Conservation (phyloP, 1,140 invertebrate genomes). For the Zaprionus inermis region DNA sequence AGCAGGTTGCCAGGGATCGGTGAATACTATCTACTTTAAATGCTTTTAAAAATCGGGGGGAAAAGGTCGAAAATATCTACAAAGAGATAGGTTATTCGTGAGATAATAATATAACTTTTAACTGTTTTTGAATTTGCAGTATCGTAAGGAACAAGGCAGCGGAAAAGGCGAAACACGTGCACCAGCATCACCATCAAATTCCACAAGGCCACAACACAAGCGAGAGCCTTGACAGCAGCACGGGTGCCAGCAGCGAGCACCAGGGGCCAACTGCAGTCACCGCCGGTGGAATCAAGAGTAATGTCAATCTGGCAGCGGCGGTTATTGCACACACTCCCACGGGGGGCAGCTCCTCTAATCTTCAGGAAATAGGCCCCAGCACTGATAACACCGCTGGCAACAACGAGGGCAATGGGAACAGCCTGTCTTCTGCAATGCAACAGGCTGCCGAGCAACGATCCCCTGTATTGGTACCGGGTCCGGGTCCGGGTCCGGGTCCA, state of each 20-base stretch:
- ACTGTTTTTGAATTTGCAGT: slow-evolving; percentile 85
- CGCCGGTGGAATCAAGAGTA: slow-evolving; percentile 22
- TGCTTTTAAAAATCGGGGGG: too few relatives aligned
- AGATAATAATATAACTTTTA: background rate
- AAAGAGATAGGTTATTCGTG: too few relatives aligned
- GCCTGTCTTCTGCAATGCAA: slow-evolving; percentile 37
- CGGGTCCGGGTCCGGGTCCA: background rate
- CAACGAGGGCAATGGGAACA: slow-evolving; percentile 41
- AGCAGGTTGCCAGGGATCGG: too few relatives aligned
- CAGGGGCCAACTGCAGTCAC: slow-evolving; percentile 31
- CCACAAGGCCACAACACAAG: slow-evolving; percentile 75
- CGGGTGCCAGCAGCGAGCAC: slow-evolving; percentile 55
- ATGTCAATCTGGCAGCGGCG: slow-evolving; percentile 34
- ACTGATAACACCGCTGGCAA: background rate
- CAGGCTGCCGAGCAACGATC: slow-evolving; percentile 85
- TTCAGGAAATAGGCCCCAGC: slow-evolving; percentile 86
- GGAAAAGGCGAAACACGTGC: slow-evolving; percentile 96
- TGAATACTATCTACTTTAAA: too few relatives aligned
- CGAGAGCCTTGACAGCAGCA: slow-evolving; percentile 81
- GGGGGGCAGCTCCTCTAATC: background rate
- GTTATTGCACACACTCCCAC: slow-evolving; percentile 88
- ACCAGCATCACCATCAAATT: slow-evolving; percentile 87
- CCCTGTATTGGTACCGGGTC: too few relatives aligned
- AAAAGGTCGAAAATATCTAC: too few relatives aligned
- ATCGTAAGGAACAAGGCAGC: slow-evolving; percentile 98